These are phyloP conservation scores for Motacilla alba DNA, from an alignment of 2,113 vertebrate genomes.

Conservation along the genomic window DNA sequence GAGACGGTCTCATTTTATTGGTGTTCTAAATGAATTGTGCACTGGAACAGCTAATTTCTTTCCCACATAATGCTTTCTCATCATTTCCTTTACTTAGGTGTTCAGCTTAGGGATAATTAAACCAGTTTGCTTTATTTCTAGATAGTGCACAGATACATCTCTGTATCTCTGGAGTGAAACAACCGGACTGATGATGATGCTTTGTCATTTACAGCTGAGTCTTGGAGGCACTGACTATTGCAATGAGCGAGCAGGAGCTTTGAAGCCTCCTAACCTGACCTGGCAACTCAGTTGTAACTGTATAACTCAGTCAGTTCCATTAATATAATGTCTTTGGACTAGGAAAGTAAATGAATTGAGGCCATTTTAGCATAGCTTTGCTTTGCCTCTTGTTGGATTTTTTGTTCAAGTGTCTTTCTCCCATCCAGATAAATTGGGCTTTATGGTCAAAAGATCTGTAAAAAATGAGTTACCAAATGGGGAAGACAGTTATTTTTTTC, in stretches of 20 bases:
- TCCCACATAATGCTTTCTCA: background rate
- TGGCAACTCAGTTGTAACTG: background rate
- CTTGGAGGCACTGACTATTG: background rate
- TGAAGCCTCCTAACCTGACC: background rate
- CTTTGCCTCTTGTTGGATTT: background rate
- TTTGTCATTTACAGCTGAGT: background rate
- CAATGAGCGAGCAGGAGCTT: background rate
- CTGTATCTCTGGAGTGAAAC: background rate
- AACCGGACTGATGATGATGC: background rate
- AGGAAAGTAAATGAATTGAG: background rate
- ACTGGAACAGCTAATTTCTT: background rate
- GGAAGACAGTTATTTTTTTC: background rate
- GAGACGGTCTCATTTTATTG: background rate
- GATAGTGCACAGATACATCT: background rate
- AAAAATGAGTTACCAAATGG: background rate
- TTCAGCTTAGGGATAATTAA: background rate
- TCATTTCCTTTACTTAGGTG: background rate
- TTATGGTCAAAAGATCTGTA: background rate
- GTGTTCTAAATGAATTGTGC: background rate
- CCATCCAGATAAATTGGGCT: accelerated
- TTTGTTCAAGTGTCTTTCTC: background rate
- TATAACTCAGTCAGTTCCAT: background rate
- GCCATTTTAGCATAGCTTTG: background rate
- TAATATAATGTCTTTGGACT: background rate
- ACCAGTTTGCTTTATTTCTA: background rate